Evolutionary conservation across 2,797 vertebrate species (phyloP).

Genomic region (Lepidocolaptes lacrymiger): DNA sequence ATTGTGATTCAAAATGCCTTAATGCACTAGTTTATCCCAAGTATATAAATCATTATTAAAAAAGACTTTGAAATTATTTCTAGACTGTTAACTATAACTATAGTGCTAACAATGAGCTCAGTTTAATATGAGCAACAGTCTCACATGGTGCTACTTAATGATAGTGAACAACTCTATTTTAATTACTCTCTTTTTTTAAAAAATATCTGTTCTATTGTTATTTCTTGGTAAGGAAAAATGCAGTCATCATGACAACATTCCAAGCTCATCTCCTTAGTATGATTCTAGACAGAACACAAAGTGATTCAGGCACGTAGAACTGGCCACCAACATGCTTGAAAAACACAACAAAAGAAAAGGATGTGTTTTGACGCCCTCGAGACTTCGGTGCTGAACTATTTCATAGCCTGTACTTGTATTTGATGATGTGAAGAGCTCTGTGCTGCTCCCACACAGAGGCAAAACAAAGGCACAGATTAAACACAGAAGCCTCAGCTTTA

Average conservation of each 20-base stretch:
- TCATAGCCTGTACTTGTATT: neutral
- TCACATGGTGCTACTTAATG: neutral
- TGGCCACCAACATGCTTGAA: neutral
- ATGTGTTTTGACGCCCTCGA: fast-evolving
- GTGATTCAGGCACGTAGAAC: neutral
- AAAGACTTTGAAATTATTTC: neutral
- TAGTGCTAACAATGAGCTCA: neutral
- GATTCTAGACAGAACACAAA: neutral
- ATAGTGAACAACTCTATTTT: neutral
- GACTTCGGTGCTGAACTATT: neutral
- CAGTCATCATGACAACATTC: neutral
- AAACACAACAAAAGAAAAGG: neutral
- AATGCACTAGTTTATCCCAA: neutral
- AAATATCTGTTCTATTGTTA: neutral
- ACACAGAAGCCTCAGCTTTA: neutral
- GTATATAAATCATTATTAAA: neutral
- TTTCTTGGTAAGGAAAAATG: neutral
- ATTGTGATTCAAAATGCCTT: neutral
- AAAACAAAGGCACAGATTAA: neutral
- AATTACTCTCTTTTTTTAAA: neutral
- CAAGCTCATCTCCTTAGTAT: neutral
- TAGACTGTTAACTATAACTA: neutral
- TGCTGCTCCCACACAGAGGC: neutral
- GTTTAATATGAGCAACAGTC: neutral
- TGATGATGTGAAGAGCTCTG: neutral